Evolutionary conservation across 1,140 invertebrate species (phyloP).

Genomic region (Magallana angulata): DNA sequence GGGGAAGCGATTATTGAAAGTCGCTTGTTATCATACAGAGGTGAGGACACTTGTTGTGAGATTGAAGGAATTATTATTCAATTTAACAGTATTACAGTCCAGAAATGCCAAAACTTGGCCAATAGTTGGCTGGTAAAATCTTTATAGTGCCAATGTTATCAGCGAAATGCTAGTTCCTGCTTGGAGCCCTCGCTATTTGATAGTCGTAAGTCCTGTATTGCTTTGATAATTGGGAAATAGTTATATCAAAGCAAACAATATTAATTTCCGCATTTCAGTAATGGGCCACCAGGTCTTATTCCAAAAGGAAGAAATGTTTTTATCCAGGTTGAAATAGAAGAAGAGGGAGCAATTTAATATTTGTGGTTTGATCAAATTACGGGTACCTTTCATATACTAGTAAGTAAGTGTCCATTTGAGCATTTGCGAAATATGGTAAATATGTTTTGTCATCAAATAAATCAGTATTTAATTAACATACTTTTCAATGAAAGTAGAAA

Average conservation of each 20-base stretch:
- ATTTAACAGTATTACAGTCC: conserved; percentile 28
- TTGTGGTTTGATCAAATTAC: too few species aligned
- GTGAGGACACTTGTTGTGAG: conserved; percentile 29
- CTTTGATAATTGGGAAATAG: background rate
- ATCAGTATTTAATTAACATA: too few species aligned
- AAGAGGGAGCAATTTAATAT: too few species aligned
- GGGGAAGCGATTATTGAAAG: background rate
- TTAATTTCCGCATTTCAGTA: background rate
- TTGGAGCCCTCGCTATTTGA: conserved; percentile 1
- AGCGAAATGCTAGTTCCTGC: background rate
- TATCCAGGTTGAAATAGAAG: too few species aligned
- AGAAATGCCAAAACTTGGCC: background rate
- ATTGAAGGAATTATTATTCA: conserved; percentile 20
- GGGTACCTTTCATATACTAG: too few species aligned
- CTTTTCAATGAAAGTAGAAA: too few species aligned
- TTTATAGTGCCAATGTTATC: background rate
- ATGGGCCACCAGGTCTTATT: background rate
- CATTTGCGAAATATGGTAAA: too few species aligned
- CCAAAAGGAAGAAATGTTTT: too few species aligned
- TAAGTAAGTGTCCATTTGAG: too few species aligned
- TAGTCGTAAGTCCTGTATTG: conserved; percentile 16
- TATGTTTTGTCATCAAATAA: too few species aligned
- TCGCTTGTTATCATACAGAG: background rate
- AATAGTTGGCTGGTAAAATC: background rate
- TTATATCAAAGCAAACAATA: conserved; percentile 1